These are phyloP conservation scores for Ethmia dodecea DNA, from an alignment of 2,888 invertebrate species.

Conservation along the genomic window DNA sequence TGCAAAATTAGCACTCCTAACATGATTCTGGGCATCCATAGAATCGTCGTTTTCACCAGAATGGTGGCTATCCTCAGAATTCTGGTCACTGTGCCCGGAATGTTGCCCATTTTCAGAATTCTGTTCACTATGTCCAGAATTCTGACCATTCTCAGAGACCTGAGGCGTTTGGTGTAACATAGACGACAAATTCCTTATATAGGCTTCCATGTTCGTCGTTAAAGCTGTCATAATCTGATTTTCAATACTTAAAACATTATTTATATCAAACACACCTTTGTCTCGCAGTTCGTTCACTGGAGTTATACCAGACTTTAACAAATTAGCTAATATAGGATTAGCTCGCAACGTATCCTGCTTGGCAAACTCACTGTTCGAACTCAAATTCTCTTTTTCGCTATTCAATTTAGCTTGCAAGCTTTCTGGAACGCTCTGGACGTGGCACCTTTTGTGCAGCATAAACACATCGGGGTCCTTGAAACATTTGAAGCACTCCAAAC, in stretches of 20 bases:
- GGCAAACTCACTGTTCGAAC: conserved; percentile 24
- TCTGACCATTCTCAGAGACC: conserved; percentile 3
- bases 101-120: background rate
- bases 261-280: conserved; percentile 31
- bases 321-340: conserved; percentile 60
- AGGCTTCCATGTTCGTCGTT: conserved; percentile 51
- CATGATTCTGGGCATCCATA: background rate
- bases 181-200: conserved; percentile 40
- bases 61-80: background rate
- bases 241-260: conserved; percentile 37
- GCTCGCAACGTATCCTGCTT: conserved; percentile 46
- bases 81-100: background rate
- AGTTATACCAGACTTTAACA: conserved; percentile 32
- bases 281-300: conserved; percentile 12
- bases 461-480: conserved; percentile 69
- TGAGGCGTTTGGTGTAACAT: conserved; percentile 22
- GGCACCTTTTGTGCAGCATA: conserved; percentile 50
- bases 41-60: background rate
- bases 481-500: conserved; percentile 56
- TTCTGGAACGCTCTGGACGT: conserved; percentile 11
- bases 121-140: background rate
- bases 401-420: conserved; percentile 8
- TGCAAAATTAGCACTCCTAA: background rate
- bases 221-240: conserved; percentile 52
- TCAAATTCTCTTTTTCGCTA: conserved; percentile 43